Base-by-base conservation (phyloP, 2,797 vertebrate species). In the Hoplostethus mediterraneus region DNA sequence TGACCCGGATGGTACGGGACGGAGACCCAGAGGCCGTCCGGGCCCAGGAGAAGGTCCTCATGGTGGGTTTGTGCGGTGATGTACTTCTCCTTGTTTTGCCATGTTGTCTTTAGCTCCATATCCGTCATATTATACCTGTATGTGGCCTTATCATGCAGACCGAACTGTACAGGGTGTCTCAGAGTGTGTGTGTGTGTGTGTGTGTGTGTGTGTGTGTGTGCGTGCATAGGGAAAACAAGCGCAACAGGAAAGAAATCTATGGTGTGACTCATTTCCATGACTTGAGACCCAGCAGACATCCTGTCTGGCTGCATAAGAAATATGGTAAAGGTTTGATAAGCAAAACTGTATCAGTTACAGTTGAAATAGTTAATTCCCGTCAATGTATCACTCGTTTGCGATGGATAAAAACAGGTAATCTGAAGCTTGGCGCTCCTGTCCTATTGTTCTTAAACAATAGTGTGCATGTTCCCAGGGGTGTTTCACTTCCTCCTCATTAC, bases 31-130 rank as follows among this genome's bases (percentile, higher is more conserved):
- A 94, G 71, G 94, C 90, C 0, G 72, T 96, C 5, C 79, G 54
- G 79, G 83, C 81, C 3, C 94, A 93, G 74, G 96, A 97, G 76
- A 96, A 95, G 54, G 75, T 98, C 45, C 90, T 99, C 16, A 76
- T 77, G 92, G 98, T 99, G 47, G 71, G 94, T 86, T 13, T 21
- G 21, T 25, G 52, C 38, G 2, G 3, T 74, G 21, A 53, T 17
- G 0, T 30, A 48, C 21, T 64, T 42, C 0, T 14, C 3, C 0
- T 12, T 48, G 36, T 9, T 12, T 40, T 5, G 59, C 28, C 21
- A 51, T 44, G 44, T n/a, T 40, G 9, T 10, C 38, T 40, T 10
- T 8, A 40, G 9, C 38, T 40, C 7, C 33, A 33, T 33, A 33
- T 33, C 7, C 10, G 5, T 40, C 38, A 40, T 9, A 40, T 10